Base-by-base conservation (phyloP, 2,113 vertebrate genomes). In the Ovis aries region DNA sequence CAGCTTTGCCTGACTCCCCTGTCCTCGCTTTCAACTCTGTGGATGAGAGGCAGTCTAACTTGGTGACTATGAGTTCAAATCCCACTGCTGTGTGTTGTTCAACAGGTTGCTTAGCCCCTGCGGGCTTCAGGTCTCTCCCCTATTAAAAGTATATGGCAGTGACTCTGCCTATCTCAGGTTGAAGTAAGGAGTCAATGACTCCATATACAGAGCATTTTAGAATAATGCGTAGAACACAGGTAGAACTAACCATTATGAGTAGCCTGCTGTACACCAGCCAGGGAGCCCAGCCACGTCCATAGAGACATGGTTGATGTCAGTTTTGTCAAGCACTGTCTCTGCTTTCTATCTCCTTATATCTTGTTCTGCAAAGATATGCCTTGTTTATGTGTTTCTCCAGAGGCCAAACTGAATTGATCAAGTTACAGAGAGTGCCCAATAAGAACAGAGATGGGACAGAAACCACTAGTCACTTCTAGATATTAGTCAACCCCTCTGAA, bases 361-460 rank as follows among this genome's bases (percentile, higher is more conserved):
- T 74, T 89, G 88, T 67, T 78, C 48, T 48, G 9, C 53, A 64
- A 85, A 85, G 87, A 91, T 13, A 29, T 86, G 45, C 4, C 71
- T 94, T 82, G 40, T 87, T 82, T 67, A 43, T 25, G 10, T 89
- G 52, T 52, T 53, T 81, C 33, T 96, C 33, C 1, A 96, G 67
- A 77, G 59, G 50, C 88, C 91, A 82, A 88, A 31, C 23, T 25
- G 7, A 62, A n/a, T 21, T 43, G 21, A 50, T 62, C 82, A 84
- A 31, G 36, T 71, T 31, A 31, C 40, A 81, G 48, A 48, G 53
- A 60, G 31, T 33, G 48, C 90, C 94, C 33, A 9, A 50, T 50
- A 60, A 87, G 80, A 87, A 90, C 2, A 91, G 82, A 95, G 86
- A 53, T 53, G n/a, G 31, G 43, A 19, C 36, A 50, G 64, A 81